phyloP scores from a whole-genome alignment of 1,140 invertebrate species.

The Achatina immaculata region DNA sequence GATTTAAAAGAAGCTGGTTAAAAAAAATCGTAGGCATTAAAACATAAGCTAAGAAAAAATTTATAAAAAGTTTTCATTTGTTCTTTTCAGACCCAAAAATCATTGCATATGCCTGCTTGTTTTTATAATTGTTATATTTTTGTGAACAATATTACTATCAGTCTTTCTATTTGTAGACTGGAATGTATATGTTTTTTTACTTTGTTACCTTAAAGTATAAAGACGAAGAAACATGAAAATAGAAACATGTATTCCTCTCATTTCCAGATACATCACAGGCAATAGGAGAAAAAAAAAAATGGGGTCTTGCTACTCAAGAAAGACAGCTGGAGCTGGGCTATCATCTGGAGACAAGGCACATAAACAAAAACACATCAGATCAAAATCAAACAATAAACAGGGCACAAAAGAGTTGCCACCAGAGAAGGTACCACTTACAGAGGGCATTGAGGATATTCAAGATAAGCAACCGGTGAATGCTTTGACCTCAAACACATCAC shows the following conservation, averaged over 20 bases:
- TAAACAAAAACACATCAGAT: not conserved
- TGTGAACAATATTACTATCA: too few species aligned
- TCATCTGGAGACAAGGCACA: not conserved
- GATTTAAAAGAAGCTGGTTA: too few species aligned
- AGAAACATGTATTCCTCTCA: not conserved
- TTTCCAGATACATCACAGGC: not conserved
- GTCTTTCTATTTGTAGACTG: too few species aligned
- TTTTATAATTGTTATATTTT: too few species aligned
- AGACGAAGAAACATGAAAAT: too few species aligned
- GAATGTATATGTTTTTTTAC: too few species aligned
- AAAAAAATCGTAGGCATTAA: too few species aligned
- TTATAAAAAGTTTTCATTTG: too few species aligned
- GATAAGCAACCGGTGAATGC: not conserved
- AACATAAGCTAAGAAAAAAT: too few species aligned
- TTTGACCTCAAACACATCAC: not conserved
- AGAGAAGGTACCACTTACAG: slow-evolving; percentile 1
- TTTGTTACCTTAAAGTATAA: too few species aligned
- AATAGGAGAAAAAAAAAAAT: not conserved
- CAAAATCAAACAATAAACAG: not conserved
- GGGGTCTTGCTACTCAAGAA: slow-evolving; percentile 17
- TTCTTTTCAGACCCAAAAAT: too few species aligned
- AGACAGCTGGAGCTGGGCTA: not conserved
- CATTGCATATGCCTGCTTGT: too few species aligned
- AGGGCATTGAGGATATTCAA: not conserved
- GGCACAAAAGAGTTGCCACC: not conserved